Evolutionary conservation across 2,888 invertebrate genomes (phyloP).

Genomic region (Chouioia cunea): DNA sequence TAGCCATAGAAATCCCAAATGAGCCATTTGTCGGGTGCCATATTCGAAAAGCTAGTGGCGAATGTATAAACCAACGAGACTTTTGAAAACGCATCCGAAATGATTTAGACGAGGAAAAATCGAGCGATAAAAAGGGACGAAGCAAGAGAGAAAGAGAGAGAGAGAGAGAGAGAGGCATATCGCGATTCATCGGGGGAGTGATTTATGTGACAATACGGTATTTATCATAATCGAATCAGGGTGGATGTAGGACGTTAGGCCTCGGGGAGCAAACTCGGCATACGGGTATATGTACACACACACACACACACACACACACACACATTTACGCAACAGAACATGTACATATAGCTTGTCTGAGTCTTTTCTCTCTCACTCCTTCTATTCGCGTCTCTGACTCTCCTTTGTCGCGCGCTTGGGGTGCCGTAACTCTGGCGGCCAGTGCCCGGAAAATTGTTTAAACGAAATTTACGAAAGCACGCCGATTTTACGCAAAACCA

Average conservation of each 20-base stretch:
- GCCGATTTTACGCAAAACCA: slow-evolving; percentile 64
- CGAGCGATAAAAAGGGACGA: not conserved
- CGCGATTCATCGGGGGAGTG: slow-evolving; percentile 45
- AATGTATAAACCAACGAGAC: slow-evolving; percentile 4
- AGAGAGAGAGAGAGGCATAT: slow-evolving; percentile 27
- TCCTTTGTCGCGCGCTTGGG: slow-evolving; percentile 56
- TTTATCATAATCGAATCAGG: slow-evolving; percentile 51
- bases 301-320: not conserved
- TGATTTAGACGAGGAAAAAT: slow-evolving; percentile 41
- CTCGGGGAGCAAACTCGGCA: slow-evolving; percentile 46
- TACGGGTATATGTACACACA: slow-evolving; percentile 22
- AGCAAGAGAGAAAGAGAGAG: slow-evolving; percentile 10
- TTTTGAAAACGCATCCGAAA: slow-evolving; percentile 40
- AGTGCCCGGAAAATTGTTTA: slow-evolving; percentile 68
- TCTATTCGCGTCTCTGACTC: not conserved
- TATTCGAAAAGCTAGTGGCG: slow-evolving; percentile 18
- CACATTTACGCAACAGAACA: slow-evolving; percentile 15
- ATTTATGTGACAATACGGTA: slow-evolving; percentile 50
- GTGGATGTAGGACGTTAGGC: slow-evolving; percentile 46
- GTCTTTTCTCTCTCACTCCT: not conserved
- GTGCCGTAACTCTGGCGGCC: slow-evolving; percentile 68
- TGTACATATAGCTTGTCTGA: no score
- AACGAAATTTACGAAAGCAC: slow-evolving; percentile 69
- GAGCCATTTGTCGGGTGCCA: slow-evolving; percentile 43
- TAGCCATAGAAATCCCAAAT: slow-evolving; percentile 38